A percentile compares a stretch with the other conserved stretches of the same genome.
phyloP scores from a whole-genome alignment of 2,888 invertebrate species.

The Nephrocerus scutellatus region DNA sequence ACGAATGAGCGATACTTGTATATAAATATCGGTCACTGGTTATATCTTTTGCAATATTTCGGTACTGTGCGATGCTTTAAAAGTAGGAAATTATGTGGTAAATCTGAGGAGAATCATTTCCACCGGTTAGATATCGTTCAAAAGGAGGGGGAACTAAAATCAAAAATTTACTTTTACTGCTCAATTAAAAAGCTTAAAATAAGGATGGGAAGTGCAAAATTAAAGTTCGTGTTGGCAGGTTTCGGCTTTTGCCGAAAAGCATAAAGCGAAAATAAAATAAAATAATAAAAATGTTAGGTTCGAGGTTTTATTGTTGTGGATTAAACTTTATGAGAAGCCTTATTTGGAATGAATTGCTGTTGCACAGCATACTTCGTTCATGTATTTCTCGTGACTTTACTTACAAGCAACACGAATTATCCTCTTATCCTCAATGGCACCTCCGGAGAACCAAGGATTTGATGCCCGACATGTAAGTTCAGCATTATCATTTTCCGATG shows the following conservation, averaged over 20 bases:
- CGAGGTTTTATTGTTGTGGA: not conserved
- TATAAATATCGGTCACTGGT: too few relatives aligned
- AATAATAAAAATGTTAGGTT: not conserved
- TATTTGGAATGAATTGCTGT: too few relatives aligned
- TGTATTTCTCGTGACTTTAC: slow-evolving; percentile 43
- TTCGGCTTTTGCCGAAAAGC: not conserved
- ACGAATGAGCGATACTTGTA: too few relatives aligned
- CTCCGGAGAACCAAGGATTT: slow-evolving; percentile 80
- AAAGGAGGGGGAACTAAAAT: not conserved
- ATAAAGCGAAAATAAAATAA: slow-evolving; percentile 4
- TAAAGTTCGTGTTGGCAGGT: too few relatives aligned
- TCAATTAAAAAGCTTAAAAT: too few relatives aligned
- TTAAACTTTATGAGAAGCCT: too few relatives aligned
- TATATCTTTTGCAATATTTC: too few relatives aligned
- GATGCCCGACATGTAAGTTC: slow-evolving; percentile 77
- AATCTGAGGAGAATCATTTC: too few relatives aligned
- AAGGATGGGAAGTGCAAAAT: too few relatives aligned
- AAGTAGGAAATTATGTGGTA: too few relatives aligned
- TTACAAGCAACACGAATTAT: slow-evolving; percentile 77
- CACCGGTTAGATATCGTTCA: too few relatives aligned
- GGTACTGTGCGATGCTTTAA: too few relatives aligned
- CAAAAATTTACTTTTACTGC: not conserved
- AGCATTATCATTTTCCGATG: slow-evolving; percentile 73
- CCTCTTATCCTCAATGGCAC: slow-evolving; percentile 69
- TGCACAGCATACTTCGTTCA: not conserved